Percentiles rank a stretch among this genome's conserved stretches.
These are phyloP conservation scores for Allolobophora icterica DNA, from an alignment of 2,888 invertebrate genomes.

Conservation along the genomic window DNA sequence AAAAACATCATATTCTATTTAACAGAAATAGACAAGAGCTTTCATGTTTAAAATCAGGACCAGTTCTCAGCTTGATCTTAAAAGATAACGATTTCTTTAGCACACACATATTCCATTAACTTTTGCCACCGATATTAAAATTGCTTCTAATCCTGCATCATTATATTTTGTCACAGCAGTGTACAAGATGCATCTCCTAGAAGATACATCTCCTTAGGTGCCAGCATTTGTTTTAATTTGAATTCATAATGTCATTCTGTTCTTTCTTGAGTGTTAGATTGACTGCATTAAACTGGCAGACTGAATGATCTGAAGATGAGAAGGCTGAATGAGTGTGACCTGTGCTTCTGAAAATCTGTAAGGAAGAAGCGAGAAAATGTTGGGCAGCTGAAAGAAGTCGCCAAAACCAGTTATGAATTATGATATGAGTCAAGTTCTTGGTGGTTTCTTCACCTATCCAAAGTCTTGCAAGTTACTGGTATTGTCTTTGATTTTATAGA, in stretches of 20 bases:
- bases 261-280: too few relatives aligned
- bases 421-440: background rate
- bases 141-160: background rate
- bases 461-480: background rate
- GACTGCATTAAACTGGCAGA: background rate
- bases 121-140: background rate
- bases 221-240: background rate
- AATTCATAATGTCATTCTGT: background rate
- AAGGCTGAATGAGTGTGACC: background rate
- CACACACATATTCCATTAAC: too few relatives aligned
- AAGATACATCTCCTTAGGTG: background rate
- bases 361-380: background rate
- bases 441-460: background rate
- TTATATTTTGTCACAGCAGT: background rate
- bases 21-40: too few relatives aligned
- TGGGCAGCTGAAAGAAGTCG: background rate
- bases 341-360: background rate
- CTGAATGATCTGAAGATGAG: background rate
- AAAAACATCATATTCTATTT: too few relatives aligned
- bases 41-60: too few relatives aligned
- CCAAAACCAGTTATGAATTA: background rate
- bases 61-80: too few relatives aligned
- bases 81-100: too few relatives aligned
- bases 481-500: background rate
- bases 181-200: background rate